Evolutionary conservation across 2,888 invertebrate species (phyloP), one percentile per base, ranked within the genome.

Genomic region (Penaeus monodon): DNA sequence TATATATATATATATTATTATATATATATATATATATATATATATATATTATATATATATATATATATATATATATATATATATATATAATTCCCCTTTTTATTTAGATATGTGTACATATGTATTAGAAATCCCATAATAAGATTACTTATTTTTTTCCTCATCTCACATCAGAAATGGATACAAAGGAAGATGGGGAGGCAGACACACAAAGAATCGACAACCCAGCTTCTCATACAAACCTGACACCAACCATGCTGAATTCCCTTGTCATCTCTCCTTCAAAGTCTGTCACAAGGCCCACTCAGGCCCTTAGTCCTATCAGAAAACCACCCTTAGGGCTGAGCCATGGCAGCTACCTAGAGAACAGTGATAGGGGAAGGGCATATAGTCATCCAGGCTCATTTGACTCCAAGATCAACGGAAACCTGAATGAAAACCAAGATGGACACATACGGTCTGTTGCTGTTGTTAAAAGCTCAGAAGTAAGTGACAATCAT

Each of bases 381-480:
- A 65, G 66, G 24, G 66, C 38, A 17, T 12, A 12, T 17, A 49
- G 66, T 29, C 29, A 27, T 33, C 24, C 49, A n/a, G 44, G 27
- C 57, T 33, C 24, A n/a, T 70, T 73, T 79, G 80, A 38, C 63
- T 22, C 20, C 33, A 14, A 73, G 73, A 73, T 63, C 57, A 57
- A 27, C 33, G 82, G 82, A n/a, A 57, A 82, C 63, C 73, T 82
- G 24, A 73, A 73, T 24, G 82, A 84, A 24, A 49, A 38, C 10
- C 86, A 86, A 73, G 86, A 86, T 33, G 29, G 81, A 33, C 82
- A 44, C 29, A 79, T 86, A n/a, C 86, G 83, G 49, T 86, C 86
- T 38, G 82, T 82, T 24, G 86, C 79, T 6, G 86, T 86, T 27
- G 86, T 86, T n/a, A 86, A 86, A 70, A 86, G 86, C 27, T 82